A percentile compares a stretch with the other conserved stretches of the same genome.
These are phyloP conservation scores for Zeugodacus cucurbitae DNA, from an alignment of 1,140 invertebrate genomes.

Conservation along the genomic window DNA sequence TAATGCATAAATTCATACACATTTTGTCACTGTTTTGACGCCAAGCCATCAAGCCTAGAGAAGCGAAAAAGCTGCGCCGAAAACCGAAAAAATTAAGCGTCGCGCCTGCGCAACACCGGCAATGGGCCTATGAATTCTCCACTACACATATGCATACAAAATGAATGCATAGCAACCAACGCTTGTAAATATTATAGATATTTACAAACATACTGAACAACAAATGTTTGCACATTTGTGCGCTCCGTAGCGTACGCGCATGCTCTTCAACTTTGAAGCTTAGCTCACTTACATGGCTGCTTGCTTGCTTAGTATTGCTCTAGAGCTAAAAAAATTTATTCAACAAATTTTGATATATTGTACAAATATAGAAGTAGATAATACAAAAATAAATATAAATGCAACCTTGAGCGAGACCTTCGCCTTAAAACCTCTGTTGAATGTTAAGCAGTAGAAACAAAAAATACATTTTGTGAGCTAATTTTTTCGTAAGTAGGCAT, in stretches of 20 bases:
- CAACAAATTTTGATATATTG: background rate
- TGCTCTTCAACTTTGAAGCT: background rate
- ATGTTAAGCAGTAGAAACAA: constrained; percentile 22
- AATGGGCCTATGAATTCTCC: constrained; percentile 28
- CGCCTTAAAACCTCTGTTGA: constrained; percentile 30
- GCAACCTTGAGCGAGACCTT: constrained; percentile 35
- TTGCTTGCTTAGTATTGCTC: background rate
- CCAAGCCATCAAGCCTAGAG: background rate
- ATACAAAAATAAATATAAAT: constrained; percentile 19
- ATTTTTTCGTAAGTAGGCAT: background rate
- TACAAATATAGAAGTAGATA: background rate
- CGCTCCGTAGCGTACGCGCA: background rate
- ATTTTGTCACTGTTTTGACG: background rate
- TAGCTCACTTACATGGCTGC: background rate
- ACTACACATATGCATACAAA: background rate
- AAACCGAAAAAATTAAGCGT: background rate
- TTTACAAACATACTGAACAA: background rate
- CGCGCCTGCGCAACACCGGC: background rate
- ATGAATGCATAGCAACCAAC: background rate
- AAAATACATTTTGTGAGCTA: background rate
- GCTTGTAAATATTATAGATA: background rate
- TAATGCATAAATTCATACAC: background rate
- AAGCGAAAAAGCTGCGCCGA: background rate
- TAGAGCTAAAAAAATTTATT: background rate
- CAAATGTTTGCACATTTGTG: background rate